These are phyloP conservation scores for Tanaodytes sp. DNA, from an alignment of 2,888 invertebrate genomes.

Conservation along the genomic window DNA sequence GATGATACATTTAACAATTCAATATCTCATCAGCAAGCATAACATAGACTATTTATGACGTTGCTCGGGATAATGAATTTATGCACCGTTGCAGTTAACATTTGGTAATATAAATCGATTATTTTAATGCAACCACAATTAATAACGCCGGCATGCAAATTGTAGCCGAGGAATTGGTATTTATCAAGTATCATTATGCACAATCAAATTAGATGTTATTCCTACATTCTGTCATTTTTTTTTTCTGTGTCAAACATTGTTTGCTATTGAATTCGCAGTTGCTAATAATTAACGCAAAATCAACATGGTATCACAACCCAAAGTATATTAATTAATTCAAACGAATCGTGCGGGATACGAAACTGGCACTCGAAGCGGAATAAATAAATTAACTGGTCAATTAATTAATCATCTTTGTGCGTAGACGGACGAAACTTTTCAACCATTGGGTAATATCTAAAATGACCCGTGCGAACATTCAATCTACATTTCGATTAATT, in stretches of 20 bases:
- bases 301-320: not conserved
- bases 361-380: not conserved
- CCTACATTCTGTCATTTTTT: too few relatives aligned
- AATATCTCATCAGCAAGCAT: too few relatives aligned
- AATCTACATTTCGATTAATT: slow-evolving; percentile 24
- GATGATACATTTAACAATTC: too few relatives aligned
- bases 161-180: not conserved
- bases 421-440: not conserved
- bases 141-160: too few relatives aligned
- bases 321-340: slow-evolving; percentile 3
- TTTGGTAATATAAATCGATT: too few relatives aligned
- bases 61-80: too few relatives aligned
- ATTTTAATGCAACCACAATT: too few relatives aligned
- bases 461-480: not conserved
- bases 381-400: slow-evolving; percentile 16
- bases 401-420: too few relatives aligned
- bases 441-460: not conserved
- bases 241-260: not conserved
- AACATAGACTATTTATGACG: too few relatives aligned
- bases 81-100: too few relatives aligned
- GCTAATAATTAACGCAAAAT: slow-evolving; percentile 12
- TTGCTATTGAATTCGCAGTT: not conserved
- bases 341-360: slow-evolving; percentile 9
- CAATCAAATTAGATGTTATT: not conserved
- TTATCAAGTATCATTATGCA: not conserved